phyloP scores from a whole-genome alignment of 2,888 invertebrate species.

The Tupiocoris notatus region DNA sequence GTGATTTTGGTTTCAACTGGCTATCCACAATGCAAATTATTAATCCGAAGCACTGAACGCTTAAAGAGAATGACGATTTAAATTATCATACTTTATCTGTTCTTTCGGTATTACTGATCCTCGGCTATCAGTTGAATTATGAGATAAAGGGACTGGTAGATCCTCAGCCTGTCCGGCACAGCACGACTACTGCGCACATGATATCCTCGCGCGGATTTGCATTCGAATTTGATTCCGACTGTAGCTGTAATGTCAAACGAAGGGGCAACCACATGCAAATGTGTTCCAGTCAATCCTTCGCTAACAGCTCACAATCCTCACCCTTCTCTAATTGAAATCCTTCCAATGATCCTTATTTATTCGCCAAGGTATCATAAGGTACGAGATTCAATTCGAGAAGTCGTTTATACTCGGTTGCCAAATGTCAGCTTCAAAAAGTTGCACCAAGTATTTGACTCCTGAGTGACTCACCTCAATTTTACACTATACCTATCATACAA shows the following conservation, averaged over 20 bases:
- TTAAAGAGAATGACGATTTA: no score
- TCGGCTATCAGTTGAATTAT: background rate
- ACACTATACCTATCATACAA: no score
- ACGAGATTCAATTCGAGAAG: slow-evolving; percentile 3
- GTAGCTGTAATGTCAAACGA: background rate
- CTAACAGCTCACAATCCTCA: background rate
- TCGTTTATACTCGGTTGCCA: background rate
- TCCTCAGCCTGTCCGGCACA: background rate
- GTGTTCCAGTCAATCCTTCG: slow-evolving; percentile 28
- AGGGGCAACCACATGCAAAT: slow-evolving; percentile 32
- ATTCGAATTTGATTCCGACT: slow-evolving; percentile 40
- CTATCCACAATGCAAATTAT: no score
- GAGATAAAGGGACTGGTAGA: background rate
- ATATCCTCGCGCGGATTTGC: slow-evolving; percentile 34
- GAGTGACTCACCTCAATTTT: no score
- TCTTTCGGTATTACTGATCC: no score
- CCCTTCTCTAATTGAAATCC: slow-evolving; percentile 35
- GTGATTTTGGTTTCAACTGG: no score
- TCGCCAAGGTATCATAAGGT: slow-evolving; percentile 14
- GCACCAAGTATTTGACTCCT: no score
- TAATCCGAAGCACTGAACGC: no score
- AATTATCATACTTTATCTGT: no score
- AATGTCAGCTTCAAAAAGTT: no score
- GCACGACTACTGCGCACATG: background rate
- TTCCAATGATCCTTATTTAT: slow-evolving; percentile 35